Evolutionary conservation across 2,797 vertebrate genomes (phyloP), one percentile per base, ranked within the genome.

Genomic region (Chaetophractus vellerosus): DNA sequence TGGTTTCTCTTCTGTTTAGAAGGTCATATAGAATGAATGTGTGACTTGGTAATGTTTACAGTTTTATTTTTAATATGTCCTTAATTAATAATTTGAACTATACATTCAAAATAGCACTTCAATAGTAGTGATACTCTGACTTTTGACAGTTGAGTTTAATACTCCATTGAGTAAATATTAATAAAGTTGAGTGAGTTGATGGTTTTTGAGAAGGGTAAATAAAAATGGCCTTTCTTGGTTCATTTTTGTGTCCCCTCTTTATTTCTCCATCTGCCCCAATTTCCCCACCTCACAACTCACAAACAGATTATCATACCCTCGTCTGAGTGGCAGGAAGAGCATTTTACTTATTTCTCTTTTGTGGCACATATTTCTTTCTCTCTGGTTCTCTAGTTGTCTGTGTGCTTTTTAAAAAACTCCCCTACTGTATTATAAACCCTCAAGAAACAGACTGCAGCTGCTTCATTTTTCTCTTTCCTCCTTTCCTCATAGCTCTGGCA

Each of bases 141-240:
- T 82, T 91, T 90, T 81, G 50, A 87, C 71, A 6, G 78, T 0
- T 76, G n/a, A 63, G 2, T 75, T 80, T 85, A 97, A 83, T 88
- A 79, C 36, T 78, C 55, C 9, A 38, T 86, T 81, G 19, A 91
- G 69, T 31, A 88, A 31, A 18, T 80, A 71, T 80, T 36, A 84
- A 71, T 72, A 16, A 38, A 50, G 28, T 11, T 81, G 24, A 74
- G 83, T 91, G 9, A 80, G 68, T 33, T 92, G 36, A 28, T 83
- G 41, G 16, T 38, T 93, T 61, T 33, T 38, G 26, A 83, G 18
- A 71, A 92, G 18, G 24, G 9, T n/a, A 55, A 55, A 64, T 71
- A 84, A 74, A 90, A 88, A 61, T 69, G 38, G n/a, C 80, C n/a
- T 75, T 89, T 87, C 45, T 55, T 59, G n/a, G 11, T 84, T 68